These are phyloP conservation scores for Phoxinus phoxinus DNA, from an alignment of 2,113 vertebrate species.

Conservation along the genomic window DNA sequence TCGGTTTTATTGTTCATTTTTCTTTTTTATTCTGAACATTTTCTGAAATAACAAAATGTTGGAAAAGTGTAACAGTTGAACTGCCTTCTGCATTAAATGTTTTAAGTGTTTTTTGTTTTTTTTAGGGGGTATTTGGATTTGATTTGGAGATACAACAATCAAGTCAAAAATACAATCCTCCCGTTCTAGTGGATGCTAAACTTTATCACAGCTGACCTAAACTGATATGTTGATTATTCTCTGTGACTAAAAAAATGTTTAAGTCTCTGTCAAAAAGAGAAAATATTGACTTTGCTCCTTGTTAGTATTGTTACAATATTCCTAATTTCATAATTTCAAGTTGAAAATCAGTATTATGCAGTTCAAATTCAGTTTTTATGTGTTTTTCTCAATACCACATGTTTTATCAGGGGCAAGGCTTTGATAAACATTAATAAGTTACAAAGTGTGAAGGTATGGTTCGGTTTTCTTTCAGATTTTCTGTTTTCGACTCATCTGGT, in stretches of 20 bases:
- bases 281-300: not conserved
- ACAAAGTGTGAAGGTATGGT: conserved; percentile 16
- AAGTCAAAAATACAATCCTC: conserved; percentile 45
- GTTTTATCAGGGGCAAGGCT: not conserved
- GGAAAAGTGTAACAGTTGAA: conserved; percentile 20
- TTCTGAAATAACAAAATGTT: conserved; percentile 44
- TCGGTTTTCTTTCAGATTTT: not conserved
- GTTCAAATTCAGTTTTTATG: not conserved
- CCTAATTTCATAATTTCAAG: too few species aligned
- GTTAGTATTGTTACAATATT: not conserved
- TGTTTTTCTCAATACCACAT: not conserved
- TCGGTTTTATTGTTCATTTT: not conserved
- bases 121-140: not conserved
- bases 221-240: not conserved
- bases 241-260: conserved; percentile 28
- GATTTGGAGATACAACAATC: conserved; percentile 52
- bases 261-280: not conserved
- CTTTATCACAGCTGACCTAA: not conserved
- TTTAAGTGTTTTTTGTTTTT: not conserved
- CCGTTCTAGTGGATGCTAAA: conserved; percentile 12
- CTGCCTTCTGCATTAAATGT: conserved; percentile 26
- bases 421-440: not conserved
- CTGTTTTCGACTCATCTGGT: conserved; percentile 42
- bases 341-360: conserved; percentile 17
- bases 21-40: conserved; percentile 12